phyloP scores from a whole-genome alignment of 2,797 vertebrate species.

The Myripristis murdjan region DNA sequence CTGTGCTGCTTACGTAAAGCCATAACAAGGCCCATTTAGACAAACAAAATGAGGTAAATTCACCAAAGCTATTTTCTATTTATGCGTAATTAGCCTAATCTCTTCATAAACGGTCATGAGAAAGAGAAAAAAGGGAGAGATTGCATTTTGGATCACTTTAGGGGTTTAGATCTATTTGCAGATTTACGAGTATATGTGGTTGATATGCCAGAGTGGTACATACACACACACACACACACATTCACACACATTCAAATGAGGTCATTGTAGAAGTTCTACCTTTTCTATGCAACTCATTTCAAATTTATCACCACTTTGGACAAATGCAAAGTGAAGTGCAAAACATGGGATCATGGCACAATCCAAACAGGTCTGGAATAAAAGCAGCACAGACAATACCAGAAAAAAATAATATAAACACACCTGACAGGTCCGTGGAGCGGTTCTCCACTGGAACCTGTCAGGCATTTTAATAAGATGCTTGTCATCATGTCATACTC shows the following conservation, averaged over 20 bases:
- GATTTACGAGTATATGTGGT: conserved; percentile 38
- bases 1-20: conserved; percentile 76
- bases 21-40: conserved; percentile 79
- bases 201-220: conserved; percentile 22
- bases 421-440: too few relatives aligned
- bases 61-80: conserved; percentile 81
- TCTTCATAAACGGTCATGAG: conserved; percentile 66
- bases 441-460: too few relatives aligned
- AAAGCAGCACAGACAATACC: too few relatives aligned
- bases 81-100: conserved; percentile 82
- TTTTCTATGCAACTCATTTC: background rate
- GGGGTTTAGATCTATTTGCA: conserved; percentile 59
- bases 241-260: conserved; percentile 8
- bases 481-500: too few relatives aligned
- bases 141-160: conserved; percentile 49
- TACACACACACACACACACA: background rate
- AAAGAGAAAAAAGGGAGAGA: conserved; percentile 48
- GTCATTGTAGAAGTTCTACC: background rate
- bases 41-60: conserved; percentile 81
- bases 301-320: background rate
- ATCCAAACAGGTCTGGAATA: too few relatives aligned
- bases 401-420: too few relatives aligned
- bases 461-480: too few relatives aligned
- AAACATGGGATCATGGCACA: background rate
- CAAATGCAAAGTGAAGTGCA: background rate